Base-by-base conservation (phyloP, 2,113 vertebrate genomes). In the Puntigrus tetrazona region DNA sequence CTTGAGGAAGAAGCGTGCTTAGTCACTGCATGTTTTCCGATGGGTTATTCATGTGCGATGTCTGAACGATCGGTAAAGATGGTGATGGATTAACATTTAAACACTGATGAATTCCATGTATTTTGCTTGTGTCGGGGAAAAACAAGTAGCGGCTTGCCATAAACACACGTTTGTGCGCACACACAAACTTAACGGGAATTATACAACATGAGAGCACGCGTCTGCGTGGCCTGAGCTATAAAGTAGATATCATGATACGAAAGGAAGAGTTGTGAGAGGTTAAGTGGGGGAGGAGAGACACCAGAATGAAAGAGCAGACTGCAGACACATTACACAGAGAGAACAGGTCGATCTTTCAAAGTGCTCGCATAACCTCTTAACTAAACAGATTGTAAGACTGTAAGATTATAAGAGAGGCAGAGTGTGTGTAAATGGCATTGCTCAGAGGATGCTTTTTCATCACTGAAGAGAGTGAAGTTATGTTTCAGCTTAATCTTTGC, bases 61-160 rank as follows among this genome's bases (percentile, higher is more conserved):
- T 47, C 45, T 18, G 34, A 43, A 73, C 11, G 65, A 47, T 57
- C 45, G 25, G 31, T 82, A 82, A 67, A 61, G 55, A 41, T 27
- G n/a, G n/a, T 82, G 83, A 81, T 57, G 77, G 61, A 81, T 87
- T 88, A 78, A 73, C 78, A 67, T 52, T 73, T 82, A 73, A 86
- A 86, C 43, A 34, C 74, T 25, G 69, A 41, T 57, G 50, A 82
- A 47, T 82, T 77, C 18, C 59, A 22, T 18, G 1, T 27, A 31
- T 78, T 83, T 55, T 80, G 67, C 57, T 77, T 67, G 70, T 41
- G 83, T 85, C 73, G 82, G 76, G 55, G 27, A 80, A 87, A 83
- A 79, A 50, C 34, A 36, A 69, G 31, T 22, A 38, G 65, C 10
- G 7, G 65, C 9, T 38, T 38, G 67, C 38, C 41, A 45, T 45